phyloP scores from a whole-genome alignment of 2,797 vertebrate genomes.

The Aphelocoma californica region DNA sequence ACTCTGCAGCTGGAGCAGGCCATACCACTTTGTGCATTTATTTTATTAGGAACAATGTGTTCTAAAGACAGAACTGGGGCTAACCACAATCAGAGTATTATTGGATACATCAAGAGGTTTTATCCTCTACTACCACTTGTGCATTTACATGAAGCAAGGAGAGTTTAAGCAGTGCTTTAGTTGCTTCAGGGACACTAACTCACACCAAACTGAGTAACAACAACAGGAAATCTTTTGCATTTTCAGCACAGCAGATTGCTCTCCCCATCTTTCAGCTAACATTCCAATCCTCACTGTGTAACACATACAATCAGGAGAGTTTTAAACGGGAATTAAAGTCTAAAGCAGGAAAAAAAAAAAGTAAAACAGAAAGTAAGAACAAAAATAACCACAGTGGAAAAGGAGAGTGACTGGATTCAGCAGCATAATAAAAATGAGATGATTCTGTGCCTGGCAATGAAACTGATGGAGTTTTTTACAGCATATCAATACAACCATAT shows the following conservation, averaged over 20 bases:
- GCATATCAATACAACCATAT: neutral
- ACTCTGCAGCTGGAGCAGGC: neutral
- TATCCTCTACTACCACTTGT: neutral
- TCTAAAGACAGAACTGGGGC: neutral
- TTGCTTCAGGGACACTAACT: neutral
- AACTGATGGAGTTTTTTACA: neutral
- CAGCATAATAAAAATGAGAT: neutral
- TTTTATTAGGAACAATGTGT: neutral
- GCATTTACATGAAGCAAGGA: neutral
- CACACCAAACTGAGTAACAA: neutral
- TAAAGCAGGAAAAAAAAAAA: neutral
- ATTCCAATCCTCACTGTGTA: neutral
- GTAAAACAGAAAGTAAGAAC: neutral
- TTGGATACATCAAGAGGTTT: neutral
- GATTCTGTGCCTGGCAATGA: neutral
- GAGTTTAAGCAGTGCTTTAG: neutral
- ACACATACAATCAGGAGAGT: neutral
- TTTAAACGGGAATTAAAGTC: neutral
- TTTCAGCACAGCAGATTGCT: conserved; percentile 1
- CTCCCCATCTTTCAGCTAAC: neutral
- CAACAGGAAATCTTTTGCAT: conserved; percentile 29
- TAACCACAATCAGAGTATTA: neutral
- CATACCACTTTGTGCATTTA: neutral
- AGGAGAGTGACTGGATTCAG: neutral
- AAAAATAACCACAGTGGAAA: neutral